Percentiles rank a stretch among this genome's conserved stretches.
These are phyloP conservation scores for Tokudaia muenninki DNA, from an alignment of 2,797 vertebrate genomes.

Conservation along the genomic window DNA sequence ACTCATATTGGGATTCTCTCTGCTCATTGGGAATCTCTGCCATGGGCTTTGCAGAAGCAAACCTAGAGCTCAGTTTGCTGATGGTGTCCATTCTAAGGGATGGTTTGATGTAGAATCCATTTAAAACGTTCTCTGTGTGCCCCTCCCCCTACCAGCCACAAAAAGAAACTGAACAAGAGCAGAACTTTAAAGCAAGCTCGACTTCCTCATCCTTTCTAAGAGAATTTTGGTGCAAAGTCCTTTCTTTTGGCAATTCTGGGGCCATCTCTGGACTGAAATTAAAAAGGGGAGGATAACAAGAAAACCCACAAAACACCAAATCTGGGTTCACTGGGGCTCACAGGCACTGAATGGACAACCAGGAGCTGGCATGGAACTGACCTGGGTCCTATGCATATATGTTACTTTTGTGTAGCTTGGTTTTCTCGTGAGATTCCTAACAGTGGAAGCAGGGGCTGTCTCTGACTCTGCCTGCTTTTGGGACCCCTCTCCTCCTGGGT, in stretches of 20 bases:
- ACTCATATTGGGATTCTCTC: not conserved
- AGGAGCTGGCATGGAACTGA: not conserved
- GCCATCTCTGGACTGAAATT: not conserved
- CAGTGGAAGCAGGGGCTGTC: not conserved
- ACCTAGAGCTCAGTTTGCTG: not conserved
- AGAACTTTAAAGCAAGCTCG: conserved; percentile 12
- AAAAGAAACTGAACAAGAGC: conserved; percentile 31
- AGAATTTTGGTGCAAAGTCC: not conserved
- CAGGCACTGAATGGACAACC: not conserved
- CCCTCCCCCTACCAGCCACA: no score
- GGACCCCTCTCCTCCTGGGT: not conserved
- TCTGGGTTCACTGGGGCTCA: not conserved
- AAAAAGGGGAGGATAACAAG: not conserved
- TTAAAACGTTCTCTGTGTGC: not conserved
- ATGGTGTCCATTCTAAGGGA: not conserved
- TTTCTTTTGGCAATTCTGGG: not conserved
- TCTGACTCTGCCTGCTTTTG: not conserved
- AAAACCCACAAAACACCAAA: not conserved
- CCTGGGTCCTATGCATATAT: not conserved
- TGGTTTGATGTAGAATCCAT: not conserved
- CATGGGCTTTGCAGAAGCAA: not conserved
- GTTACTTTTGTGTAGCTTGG: not conserved
- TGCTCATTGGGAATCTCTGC: conserved; percentile 12
- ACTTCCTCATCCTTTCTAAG: not conserved
- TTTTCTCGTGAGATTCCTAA: not conserved